Percentiles rank a stretch among this genome's conserved stretches.
Conservation (phyloP, 2,113 vertebrate species). For the Mystacornis crossleyi region DNA sequence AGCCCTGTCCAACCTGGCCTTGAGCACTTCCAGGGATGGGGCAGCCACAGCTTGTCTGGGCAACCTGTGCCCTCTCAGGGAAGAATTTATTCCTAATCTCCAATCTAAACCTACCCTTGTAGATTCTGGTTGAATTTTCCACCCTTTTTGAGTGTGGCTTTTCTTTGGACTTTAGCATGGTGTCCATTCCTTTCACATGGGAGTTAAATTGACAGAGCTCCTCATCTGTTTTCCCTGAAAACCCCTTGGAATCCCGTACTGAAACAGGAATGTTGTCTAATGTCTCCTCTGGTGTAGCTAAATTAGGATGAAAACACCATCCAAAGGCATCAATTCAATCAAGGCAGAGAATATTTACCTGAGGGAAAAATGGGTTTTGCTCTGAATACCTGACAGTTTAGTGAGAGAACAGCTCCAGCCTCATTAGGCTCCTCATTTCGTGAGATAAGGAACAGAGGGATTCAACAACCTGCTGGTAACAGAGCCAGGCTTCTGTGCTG, state of each 20-base stretch:
- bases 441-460: not conserved
- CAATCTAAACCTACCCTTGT: not conserved
- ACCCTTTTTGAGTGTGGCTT: not conserved
- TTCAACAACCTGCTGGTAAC: not conserved
- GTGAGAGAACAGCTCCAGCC: not conserved
- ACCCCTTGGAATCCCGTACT: not conserved
- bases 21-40: not conserved
- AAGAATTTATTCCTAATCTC: not conserved
- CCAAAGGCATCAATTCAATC: not conserved
- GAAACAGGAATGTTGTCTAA: not conserved
- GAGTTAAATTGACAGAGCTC: not conserved
- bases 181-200: not conserved
- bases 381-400: not conserved
- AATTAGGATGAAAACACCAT: not conserved
- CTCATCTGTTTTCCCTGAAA: not conserved
- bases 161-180: not conserved
- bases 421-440: not conserved
- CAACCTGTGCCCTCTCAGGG: not conserved
- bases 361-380: not conserved
- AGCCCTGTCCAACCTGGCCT: accelerated
- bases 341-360: not conserved
- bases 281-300: not conserved
- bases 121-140: not conserved
- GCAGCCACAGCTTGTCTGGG: not conserved
- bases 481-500: not conserved